These are phyloP conservation scores for Caenorhabditis sp. DNA, from an alignment of 2,888 invertebrate genomes.

Conservation along the genomic window DNA sequence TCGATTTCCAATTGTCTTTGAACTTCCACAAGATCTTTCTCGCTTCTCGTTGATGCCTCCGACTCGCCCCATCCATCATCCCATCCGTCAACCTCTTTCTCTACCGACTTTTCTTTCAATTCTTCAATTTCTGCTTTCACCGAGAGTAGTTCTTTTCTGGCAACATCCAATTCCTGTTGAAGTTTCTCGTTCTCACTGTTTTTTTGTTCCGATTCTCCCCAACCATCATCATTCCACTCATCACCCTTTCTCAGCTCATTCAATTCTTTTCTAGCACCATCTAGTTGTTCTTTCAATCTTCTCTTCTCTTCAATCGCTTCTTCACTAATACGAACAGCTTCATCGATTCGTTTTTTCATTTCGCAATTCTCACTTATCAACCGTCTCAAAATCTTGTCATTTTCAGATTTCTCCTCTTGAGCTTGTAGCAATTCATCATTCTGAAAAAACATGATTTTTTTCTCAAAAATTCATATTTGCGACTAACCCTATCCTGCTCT, in stretches of 20 bases:
- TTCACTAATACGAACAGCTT: too few species aligned
- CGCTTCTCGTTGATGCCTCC: not conserved
- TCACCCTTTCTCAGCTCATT: too few species aligned
- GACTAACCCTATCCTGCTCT: constrained; percentile 21
- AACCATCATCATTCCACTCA: too few species aligned
- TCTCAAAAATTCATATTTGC: not conserved
- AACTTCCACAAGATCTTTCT: constrained; percentile 5
- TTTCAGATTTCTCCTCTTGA: not conserved
- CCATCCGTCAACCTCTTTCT: constrained; percentile 15
- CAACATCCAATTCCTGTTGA: not conserved
- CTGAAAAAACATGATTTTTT: not conserved
- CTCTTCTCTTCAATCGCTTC: constrained; percentile 14
- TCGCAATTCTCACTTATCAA: too few species aligned
- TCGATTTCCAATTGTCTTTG: constrained; percentile 12
- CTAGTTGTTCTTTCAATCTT: not conserved
- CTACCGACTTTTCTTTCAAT: not conserved
- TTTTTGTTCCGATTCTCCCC: too few species aligned
- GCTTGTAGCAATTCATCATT: not conserved
- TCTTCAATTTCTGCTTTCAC: not conserved
- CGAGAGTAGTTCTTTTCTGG: not conserved
- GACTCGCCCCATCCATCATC: constrained; percentile 29
- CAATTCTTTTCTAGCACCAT: not conserved
- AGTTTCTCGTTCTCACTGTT: not conserved
- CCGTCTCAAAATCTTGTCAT: not conserved
- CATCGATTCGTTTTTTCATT: too few species aligned